Percentiles rank a stretch among this genome's conserved stretches.
These are phyloP conservation scores for Oscheius sp. DNA, from an alignment of 2,888 invertebrate species.

Conservation along the genomic window DNA sequence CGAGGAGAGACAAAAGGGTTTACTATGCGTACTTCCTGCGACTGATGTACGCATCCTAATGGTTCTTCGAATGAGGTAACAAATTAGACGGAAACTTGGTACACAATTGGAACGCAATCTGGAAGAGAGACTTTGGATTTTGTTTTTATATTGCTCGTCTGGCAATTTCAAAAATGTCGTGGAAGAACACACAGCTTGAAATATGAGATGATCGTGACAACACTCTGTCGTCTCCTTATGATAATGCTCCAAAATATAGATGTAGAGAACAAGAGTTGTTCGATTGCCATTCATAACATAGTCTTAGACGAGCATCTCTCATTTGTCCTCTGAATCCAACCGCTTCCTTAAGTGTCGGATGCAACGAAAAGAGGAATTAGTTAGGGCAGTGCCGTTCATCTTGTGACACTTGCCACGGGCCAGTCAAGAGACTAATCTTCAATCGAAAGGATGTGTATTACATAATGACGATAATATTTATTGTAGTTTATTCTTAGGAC, in stretches of 20 bases:
- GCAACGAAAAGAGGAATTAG: conserved; percentile 23
- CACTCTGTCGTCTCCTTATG: too few relatives aligned
- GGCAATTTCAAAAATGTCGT: neutral
- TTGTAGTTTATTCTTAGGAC: neutral
- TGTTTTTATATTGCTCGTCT: too few relatives aligned
- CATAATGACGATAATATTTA: too few relatives aligned
- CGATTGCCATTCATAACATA: conserved; percentile 23
- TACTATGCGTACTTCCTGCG: conserved; percentile 19
- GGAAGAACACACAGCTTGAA: conserved; percentile 1
- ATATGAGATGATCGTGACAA: conserved; percentile 6
- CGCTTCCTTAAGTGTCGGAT: conserved; percentile 9
- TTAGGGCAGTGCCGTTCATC: conserved; percentile 17
- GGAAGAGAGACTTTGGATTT: too few relatives aligned
- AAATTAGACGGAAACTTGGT: conserved; percentile 9
- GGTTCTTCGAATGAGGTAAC: neutral
- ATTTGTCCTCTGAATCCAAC: conserved; percentile 28
- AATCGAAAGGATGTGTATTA: too few relatives aligned
- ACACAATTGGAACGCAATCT: conserved; percentile 4
- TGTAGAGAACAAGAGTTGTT: too few relatives aligned
- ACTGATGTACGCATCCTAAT: neutral
- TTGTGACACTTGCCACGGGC: too few relatives aligned
- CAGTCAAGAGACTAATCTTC: too few relatives aligned
- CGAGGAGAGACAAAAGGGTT: conserved; percentile 8
- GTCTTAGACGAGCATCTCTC: conserved; percentile 22
- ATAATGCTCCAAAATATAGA: too few relatives aligned